These are phyloP conservation scores for Leptinotarsa haldemani DNA, from an alignment of 2,888 invertebrate genomes.

Conservation along the genomic window DNA sequence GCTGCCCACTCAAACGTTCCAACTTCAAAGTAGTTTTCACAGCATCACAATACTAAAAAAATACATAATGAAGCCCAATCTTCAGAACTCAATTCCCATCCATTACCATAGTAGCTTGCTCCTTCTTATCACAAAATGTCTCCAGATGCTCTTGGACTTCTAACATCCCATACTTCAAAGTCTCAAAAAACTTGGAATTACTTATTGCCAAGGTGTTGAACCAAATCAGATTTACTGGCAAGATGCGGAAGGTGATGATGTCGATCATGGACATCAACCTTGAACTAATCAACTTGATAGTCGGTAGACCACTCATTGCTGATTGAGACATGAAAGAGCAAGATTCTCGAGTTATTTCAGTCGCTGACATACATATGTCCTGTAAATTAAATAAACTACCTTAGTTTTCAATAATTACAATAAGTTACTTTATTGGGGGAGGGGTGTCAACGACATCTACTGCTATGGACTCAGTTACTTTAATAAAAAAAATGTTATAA, in stretches of 20 bases:
- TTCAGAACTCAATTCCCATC: not conserved
- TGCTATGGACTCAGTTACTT: too few relatives aligned
- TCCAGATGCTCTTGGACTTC: conserved; percentile 96
- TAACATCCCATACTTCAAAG: conserved; percentile 87
- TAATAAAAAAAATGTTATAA: too few relatives aligned
- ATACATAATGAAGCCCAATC: conserved; percentile 26
- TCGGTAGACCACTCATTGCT: conserved; percentile 66
- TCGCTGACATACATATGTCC: conserved; percentile 85
- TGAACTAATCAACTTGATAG: conserved; percentile 67
- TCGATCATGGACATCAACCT: conserved; percentile 73
- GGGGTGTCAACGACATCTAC: too few relatives aligned
- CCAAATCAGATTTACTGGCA: conserved; percentile 92
- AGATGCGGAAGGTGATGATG: conserved; percentile 70
- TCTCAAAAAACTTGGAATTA: conserved; percentile 81
- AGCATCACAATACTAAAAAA: conserved; percentile 79
- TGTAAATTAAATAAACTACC: not conserved
- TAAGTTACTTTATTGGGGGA: too few relatives aligned
- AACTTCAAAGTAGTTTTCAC: conserved; percentile 85
- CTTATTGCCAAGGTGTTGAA: conserved; percentile 79
- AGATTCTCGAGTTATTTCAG: conserved; percentile 79
- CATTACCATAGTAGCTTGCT: conserved; percentile 84
- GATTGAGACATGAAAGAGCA: conserved; percentile 73
- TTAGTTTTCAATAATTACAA: too few relatives aligned
- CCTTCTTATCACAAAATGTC: conserved; percentile 91
- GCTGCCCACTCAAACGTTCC: conserved; percentile 73